These are phyloP conservation scores for Oscheius sp. DNA, from an alignment of 2,888 invertebrate species.

Conservation along the genomic window DNA sequence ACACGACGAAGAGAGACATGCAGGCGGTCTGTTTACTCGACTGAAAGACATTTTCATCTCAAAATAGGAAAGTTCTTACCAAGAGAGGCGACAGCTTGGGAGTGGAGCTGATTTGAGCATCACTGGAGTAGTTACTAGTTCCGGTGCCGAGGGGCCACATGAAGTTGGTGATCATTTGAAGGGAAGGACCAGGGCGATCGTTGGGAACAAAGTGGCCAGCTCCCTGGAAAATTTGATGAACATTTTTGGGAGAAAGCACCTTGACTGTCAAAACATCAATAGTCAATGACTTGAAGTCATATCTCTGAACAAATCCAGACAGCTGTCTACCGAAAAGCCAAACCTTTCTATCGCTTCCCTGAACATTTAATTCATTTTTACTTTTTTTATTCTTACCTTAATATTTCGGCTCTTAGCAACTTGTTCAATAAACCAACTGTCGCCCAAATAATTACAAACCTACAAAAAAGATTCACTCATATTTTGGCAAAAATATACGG, in stretches of 20 bases:
- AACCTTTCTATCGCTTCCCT: slow-evolving; percentile 35
- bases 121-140: slow-evolving; percentile 36
- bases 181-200: slow-evolving; percentile 46
- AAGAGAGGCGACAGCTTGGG: background rate
- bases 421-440: slow-evolving; percentile 22
- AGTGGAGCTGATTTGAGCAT: background rate
- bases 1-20: too few species aligned
- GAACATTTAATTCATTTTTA: slow-evolving; percentile 23
- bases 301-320: slow-evolving; percentile 50
- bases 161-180: slow-evolving; percentile 53
- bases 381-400: background rate
- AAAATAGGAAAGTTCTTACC: too few species aligned
- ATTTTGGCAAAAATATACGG: too few species aligned
- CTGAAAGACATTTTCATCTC: too few species aligned
- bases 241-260: background rate
- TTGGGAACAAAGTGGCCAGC: slow-evolving; percentile 51
- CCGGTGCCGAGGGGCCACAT: slow-evolving; percentile 25
- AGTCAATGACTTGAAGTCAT: background rate
- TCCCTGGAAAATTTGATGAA: slow-evolving; percentile 31
- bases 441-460: slow-evolving; percentile 32
- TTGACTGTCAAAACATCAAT: slow-evolving; percentile 34
- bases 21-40: too few species aligned
- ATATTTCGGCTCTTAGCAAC: background rate
- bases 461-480: too few species aligned
- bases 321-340: slow-evolving; percentile 54